Evolutionary conservation across 2,113 vertebrate genomes (phyloP), one percentile per base, ranked within the genome.

Genomic region (Cyanoramphus novaezelandiae): DNA sequence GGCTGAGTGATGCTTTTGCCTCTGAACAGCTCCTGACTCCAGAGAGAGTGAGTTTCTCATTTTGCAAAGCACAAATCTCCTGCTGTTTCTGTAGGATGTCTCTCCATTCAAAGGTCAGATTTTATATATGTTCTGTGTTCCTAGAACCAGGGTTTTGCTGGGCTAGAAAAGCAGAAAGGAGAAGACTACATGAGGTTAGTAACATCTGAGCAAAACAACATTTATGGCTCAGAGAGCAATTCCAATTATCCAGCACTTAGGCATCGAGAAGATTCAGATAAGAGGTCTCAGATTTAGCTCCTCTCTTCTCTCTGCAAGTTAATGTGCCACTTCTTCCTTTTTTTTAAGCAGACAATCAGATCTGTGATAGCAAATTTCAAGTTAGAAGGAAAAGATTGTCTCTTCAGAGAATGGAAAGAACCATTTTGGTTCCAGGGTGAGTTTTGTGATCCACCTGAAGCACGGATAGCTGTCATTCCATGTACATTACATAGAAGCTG

Each of bases 261-360:
- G 93, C 85, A 90, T 88, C 1, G 3, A 75, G 52, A 92, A 93
- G 86, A 94, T 90, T 92, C 82, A 92, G 95, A 96, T 96, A 96
- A 96, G 95, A 94, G 88, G 83, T 88, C 96, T 96, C 93, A 86
- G 88, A 95, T 96, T 96, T 94, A 92, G 95, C 76, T 95, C 86
- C 86, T 93, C 94, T 93, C 80, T 92, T 91, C 94, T 84, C 81
- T 72, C 77, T 96, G 69, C 68, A 94, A 95, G 80, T 81, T 94
- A 93, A 96, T 93, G 75, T 90, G 79, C 76, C 23, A 10, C 46
- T 85, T 92, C 88, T 37, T 31, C 5, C 47, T 17, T 43, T 60
- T 67, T 88, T 86, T 39, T 7, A 19, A 94, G 37, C 37, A 93
- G 90, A 96, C 86, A 93, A 91, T 95, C 77, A 79, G 78, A 86